These are phyloP conservation scores for Cataglyphis cursor DNA, from an alignment of 2,888 invertebrate genomes.

Conservation along the genomic window DNA sequence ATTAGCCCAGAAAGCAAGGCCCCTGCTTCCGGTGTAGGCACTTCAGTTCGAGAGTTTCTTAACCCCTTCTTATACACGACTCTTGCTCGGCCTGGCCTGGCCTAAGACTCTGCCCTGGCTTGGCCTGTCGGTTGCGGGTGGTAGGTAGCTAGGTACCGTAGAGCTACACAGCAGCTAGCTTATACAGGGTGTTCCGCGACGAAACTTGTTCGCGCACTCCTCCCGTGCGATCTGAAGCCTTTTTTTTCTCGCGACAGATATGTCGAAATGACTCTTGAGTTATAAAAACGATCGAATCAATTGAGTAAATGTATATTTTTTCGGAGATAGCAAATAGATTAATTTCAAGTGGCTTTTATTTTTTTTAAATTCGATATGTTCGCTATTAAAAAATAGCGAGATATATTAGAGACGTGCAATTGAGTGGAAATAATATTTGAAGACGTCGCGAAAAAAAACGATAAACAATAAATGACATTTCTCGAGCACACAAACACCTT, in stretches of 20 bases:
- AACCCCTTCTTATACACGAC: constrained; percentile 84
- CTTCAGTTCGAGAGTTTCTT: constrained; percentile 86
- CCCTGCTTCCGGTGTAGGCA: constrained; percentile 86
- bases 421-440: not conserved
- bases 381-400: not conserved
- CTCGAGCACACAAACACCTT: constrained; percentile 17
- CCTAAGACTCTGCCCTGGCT: constrained; percentile 75
- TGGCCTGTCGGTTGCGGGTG: constrained; percentile 78
- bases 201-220: not conserved
- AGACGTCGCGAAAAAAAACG: not conserved
- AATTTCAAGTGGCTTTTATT: not conserved
- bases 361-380: not conserved
- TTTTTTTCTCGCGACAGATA: not conserved
- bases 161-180: constrained; percentile 47
- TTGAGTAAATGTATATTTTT: not conserved
- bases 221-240: not conserved
- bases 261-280: not conserved
- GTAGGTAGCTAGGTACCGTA: constrained; percentile 75
- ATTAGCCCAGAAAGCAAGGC: constrained; percentile 87
- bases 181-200: constrained; percentile 53
- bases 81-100: constrained; percentile 77
- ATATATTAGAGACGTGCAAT: not conserved
- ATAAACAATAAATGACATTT: not conserved
- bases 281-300: not conserved
- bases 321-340: not conserved